Base-by-base conservation (phyloP, 2,888 invertebrate genomes). In the Autographa gamma region DNA sequence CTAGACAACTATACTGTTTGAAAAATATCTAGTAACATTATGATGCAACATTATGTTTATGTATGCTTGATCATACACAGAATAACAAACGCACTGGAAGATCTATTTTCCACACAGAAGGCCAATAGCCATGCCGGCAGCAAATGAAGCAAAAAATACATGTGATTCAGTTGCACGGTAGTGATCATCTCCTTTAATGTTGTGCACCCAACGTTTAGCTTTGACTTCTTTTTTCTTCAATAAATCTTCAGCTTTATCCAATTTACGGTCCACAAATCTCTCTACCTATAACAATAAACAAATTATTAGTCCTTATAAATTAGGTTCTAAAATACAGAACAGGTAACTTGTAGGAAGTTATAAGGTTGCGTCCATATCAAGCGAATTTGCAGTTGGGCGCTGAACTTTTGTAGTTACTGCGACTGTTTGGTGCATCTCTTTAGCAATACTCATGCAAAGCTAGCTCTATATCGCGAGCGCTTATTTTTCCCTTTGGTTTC, bases 141-240 rank as follows among this genome's bases (percentile, higher is more conserved):
- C 96, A 93, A 98, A 98, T n/a, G 98, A 97, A 66, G 97, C 96
- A 79, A 98, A 85, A 91, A 98, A 98, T 77, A 98, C 96, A 85
- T 98, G 98, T 60, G 98, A 96, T 93, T 98, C 98, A 81, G 97
- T 97, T 63, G 97, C 94, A 89, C 96, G 96, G 86, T 97, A 97
- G 69, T 96, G 93, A 31, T 97, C 96, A 80, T 97, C 97, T 34
- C 97, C 97, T 81, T 96, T 96, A 60, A 97, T 89, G 79, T 96
- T 96, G 73, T 97, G 96, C 86, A 97, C 98, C 98, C 98, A 98
- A 86, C 96, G 97, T 85, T 97, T 97, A 16, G 97, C 97, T 90
- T 97, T 97, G 67, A 95, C 93, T 91, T 97, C 96, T 82, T 97
- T 97, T 86, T 97, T 96, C 93, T 97, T 97, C 76, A 98, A 84